Conservation (phyloP, 2,888 invertebrate species). For the Phrixothrix hirtus region DNA sequence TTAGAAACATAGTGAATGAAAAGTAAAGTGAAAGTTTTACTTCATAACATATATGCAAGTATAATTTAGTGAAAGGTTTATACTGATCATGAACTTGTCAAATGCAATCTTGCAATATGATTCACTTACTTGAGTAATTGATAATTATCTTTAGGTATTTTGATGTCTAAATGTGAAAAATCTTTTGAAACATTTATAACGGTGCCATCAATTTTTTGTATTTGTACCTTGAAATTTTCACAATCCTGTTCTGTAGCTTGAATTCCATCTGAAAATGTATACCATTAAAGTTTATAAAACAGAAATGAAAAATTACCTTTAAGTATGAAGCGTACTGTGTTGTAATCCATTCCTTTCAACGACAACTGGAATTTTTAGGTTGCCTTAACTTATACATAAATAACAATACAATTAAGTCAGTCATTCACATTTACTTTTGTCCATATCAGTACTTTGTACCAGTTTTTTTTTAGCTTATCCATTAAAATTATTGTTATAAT, state of each 20-base stretch:
- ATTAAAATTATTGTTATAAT: not conserved
- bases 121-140: constrained; percentile 49
- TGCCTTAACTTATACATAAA: constrained; percentile 5
- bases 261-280: constrained; percentile 38
- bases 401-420: constrained; percentile 8
- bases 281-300: not conserved
- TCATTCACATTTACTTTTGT: constrained; percentile 8
- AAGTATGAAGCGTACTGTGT: constrained; percentile 40
- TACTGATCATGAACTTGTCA: too few species aligned
- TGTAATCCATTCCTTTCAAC: constrained; percentile 38
- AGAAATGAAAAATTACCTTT: constrained; percentile 35
- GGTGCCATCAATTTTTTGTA: constrained; percentile 52
- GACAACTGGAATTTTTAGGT: constrained; percentile 2
- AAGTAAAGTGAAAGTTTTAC: too few species aligned
- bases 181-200: constrained; percentile 44
- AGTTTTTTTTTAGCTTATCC: not conserved
- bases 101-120: too few species aligned
- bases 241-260: constrained; percentile 40
- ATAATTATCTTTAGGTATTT: constrained; percentile 50
- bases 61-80: too few species aligned
- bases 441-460: constrained; percentile 2
- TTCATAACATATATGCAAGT: too few species aligned
- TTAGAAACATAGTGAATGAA: too few species aligned
- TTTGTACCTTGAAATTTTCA: constrained; percentile 45
- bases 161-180: constrained; percentile 47